Base-by-base conservation (phyloP, 2,888 invertebrate genomes). In the Caenorhabditis sinica region DNA sequence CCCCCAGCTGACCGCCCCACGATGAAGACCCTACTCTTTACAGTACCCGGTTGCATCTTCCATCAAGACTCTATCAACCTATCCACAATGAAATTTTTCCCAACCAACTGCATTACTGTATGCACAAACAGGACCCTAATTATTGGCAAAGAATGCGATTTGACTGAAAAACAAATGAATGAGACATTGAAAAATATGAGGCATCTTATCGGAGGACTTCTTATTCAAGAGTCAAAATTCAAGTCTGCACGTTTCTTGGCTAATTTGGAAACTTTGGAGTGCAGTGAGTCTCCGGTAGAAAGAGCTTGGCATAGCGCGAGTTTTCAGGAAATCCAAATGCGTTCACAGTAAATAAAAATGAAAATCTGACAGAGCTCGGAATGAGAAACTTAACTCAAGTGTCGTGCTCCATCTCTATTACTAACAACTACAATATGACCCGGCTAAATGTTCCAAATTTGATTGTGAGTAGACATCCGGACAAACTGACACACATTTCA, bases 281-380 rank as follows among this genome's bases (percentile, higher is more conserved):
- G 63, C n/a, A 3, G 61, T 61, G 36, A n/a, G 61, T 13, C 9
- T 40, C 13, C 13, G 5, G 11, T 5, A 36, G 36, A 36, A 36
- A 36, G 36, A 11, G 6, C 5, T 11, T 36, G 36, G 36, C 11
- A 43, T 15, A 2, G 15, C 45, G 45, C 45, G 6, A 45, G 17
- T 20, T 65, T 65, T 23, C 36, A 65, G 66, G 25, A 6, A 66
- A 66, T 17, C 40, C 17, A 11, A 15, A 49, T 28, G 40, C 13
- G 13, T 73, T 73, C 61, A 45, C 61, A 33, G 49, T 43, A 5
- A 43, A 28, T 0, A 11, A 61, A 11, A 73, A 73, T n/a, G 23
- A 33, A 4, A 61, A 61, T 17, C 61, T 73, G 73, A 61, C 73
- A 4, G 73, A 73, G 40, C 61, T 73, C 17, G 73, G 61, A n/a